Evolutionary conservation across 2,888 invertebrate species (phyloP), one percentile per base, ranked within the genome.

Genomic region (Caenorhabditis panamensis): DNA sequence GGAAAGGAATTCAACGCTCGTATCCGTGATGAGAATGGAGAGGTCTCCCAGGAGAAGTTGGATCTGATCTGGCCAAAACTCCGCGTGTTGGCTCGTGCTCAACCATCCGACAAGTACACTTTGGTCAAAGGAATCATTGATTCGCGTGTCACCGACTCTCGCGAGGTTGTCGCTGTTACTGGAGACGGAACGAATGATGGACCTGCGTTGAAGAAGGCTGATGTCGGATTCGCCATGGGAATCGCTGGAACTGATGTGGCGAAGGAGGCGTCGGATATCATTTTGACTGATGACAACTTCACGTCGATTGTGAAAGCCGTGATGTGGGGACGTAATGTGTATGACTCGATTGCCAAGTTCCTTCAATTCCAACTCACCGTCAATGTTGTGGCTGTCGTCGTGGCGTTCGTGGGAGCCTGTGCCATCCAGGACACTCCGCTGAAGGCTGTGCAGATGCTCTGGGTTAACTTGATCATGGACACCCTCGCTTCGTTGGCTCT

Each of bases 41-140:
- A 82, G 22, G 94, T 96, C 53, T 95, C 95, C 91, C 97, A 97
- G 92, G 95, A 95, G 91, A 93, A 97, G 56, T 91, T 99, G 78
- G 98, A 99, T 92, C 95, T 96, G 92, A 95, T 98, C 77, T 98
- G 98, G 98, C 97, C 98, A 82, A 95, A 95, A 91, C 93, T 99
- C 83, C 94, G 97, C 80, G 98, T 99, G 76, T 92, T 99, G 84
- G 98, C 98, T n/a, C 94, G 98, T 16, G 98, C 98, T 4, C 98
- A 97, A 18, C 98, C 99, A 22, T 96, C 96, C 1, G 98, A 98
- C 93, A 99, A 99, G 92, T 99, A 97, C 92, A 96, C 95, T 13
- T 93, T 99, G 26, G 98, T 99, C 16, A 97, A 97, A 92, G 98
- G 98, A 90, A 99, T 98, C 92, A 69, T 80, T 31, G 71, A 79